A percentile compares a stretch with the other conserved stretches of the same genome.
These are phyloP conservation scores for Bufo bufo DNA, from an alignment of 2,113 vertebrate species.

Conservation along the genomic window DNA sequence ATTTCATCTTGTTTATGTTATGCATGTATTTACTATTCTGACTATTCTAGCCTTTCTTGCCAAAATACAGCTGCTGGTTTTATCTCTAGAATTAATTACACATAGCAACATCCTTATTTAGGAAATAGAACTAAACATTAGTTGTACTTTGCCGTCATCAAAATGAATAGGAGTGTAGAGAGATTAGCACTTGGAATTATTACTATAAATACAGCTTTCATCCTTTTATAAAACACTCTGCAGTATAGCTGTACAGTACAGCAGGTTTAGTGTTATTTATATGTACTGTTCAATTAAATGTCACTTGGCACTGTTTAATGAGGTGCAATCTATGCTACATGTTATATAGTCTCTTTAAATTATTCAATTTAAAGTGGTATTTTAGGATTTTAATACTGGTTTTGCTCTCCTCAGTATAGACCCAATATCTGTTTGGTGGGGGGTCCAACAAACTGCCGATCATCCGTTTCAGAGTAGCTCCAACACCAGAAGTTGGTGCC, in stretches of 20 bases:
- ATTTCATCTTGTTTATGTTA: neutral
- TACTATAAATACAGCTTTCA: constrained; percentile 4
- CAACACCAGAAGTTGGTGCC: too few relatives aligned
- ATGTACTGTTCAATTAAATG: neutral
- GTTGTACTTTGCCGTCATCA: neutral
- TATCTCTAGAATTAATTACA: constrained; percentile 2
- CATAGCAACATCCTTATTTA: constrained; percentile 15
- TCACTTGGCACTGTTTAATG: neutral
- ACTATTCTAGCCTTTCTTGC: neutral
- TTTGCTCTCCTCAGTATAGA: too few relatives aligned
- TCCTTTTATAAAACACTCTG: neutral
- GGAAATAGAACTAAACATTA: constrained; percentile 18
- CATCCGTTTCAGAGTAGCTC: too few relatives aligned
- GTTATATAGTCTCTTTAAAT: too few relatives aligned
- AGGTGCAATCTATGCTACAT: neutral
- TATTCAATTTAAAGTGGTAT: too few relatives aligned
- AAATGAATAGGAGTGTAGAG: neutral
- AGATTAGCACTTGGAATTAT: neutral
- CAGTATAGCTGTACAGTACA: neutral
- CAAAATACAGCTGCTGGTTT: constrained; percentile 21
- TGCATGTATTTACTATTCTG: neutral
- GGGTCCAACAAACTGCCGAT: too few relatives aligned
- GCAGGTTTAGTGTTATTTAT: neutral
- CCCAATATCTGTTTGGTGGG: too few relatives aligned
- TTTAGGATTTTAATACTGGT: too few relatives aligned